Evolutionary conservation across 1,140 invertebrate genomes (phyloP), one percentile per base, ranked within the genome.

Genomic region (Ptiloglossa arizonensis): DNA sequence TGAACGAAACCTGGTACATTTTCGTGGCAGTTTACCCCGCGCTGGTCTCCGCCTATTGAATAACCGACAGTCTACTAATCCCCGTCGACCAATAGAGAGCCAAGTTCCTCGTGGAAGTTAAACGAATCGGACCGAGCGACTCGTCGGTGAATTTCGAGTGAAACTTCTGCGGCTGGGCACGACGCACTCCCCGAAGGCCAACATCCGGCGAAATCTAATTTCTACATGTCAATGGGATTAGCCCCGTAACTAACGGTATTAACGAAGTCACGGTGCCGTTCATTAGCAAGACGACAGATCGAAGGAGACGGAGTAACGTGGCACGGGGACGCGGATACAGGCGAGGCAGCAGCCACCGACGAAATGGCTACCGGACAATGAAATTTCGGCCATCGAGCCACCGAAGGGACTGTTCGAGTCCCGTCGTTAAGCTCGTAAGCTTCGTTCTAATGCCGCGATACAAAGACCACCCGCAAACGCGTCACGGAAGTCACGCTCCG

Each of bases 341-440:
- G n/a, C n/a, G n/a, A n/a, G n/a, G n/a, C n/a, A n/a, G 27, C 52
- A 71, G 60, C 44, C 50, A 32, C 11, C 50, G 29, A 22, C 44
- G 59, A 48, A 60, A 60, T 79, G 29, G 41, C 22, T n/a, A 59
- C 19, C 27, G 59, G 66, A 82, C 80, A 82, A 81, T 75, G 63
- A 27, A 80, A 63, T 80, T 82, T 52, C 27, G 67, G 48, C 63
- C 59, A 50, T 24, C 22, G n/a, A 44, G 66, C 68, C 72, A 72
- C 73, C 81, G 83, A 85, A 85, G 77, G 68, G 82, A 80, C 81
- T 83, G 81, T 74, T 82, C 72, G 77, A 85, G 81, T 80, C 76
- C 68, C 81, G 77, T 85, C 82, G 69, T 83, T 84, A 85, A 81
- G 79, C 83, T 81, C 73, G 64, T 72, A 83, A 85, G 71, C 81